These are phyloP conservation scores for Heterotilapia buettikoferi DNA, from an alignment of 2,113 vertebrate genomes.

Conservation along the genomic window DNA sequence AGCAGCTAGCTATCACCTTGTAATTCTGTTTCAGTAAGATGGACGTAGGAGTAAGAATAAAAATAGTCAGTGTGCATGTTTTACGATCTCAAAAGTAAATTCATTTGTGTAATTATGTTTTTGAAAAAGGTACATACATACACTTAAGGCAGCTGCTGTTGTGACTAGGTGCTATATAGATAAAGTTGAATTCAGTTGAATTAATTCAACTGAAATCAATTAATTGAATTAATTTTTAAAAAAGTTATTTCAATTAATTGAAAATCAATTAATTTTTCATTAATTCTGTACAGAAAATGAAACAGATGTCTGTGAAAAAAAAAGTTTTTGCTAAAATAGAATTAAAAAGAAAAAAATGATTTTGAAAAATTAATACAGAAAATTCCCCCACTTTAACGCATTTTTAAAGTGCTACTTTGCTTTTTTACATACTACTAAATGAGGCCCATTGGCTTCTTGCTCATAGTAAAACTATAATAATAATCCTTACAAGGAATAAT, in stretches of 20 bases:
- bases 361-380: background rate
- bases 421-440: background rate
- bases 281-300: background rate
- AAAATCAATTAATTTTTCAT: background rate
- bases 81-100: background rate
- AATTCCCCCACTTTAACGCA: background rate
- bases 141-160: background rate
- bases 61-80: background rate
- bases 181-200: background rate
- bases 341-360: background rate
- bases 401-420: background rate
- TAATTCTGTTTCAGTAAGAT: background rate
- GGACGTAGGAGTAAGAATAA: background rate
- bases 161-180: background rate
- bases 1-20: background rate
- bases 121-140: background rate
- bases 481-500: background rate
- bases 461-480: background rate
- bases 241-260: background rate
- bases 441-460: background rate
- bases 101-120: background rate
- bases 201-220: background rate
- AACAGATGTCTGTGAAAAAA: background rate
- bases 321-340: background rate
- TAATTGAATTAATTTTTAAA: background rate